Conservation (phyloP, 2,797 vertebrate genomes). For the Aeoliscus strigatus region DNA sequence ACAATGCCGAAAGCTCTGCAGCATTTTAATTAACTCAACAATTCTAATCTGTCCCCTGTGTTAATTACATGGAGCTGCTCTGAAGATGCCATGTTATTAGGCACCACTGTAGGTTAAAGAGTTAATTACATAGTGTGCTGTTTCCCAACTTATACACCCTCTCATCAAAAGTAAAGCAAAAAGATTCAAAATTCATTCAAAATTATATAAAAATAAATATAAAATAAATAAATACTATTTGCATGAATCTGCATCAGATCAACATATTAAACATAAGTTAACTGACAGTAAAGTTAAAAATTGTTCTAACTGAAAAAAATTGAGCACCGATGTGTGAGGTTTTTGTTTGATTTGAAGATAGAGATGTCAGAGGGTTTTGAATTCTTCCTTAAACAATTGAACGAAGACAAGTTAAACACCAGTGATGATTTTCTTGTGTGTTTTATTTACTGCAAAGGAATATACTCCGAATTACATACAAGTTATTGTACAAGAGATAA, state of each 20-base stretch:
- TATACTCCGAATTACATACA: constrained; percentile 20
- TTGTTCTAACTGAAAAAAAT: no score
- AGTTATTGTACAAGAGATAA: constrained; percentile 11
- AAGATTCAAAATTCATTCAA: no score
- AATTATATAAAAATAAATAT: no score
- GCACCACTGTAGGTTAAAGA: constrained; percentile 42
- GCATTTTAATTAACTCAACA: constrained; percentile 62
- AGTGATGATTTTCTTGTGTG: neutral
- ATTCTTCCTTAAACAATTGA: no score
- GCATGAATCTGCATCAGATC: no score
- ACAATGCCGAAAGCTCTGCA: constrained; percentile 17
- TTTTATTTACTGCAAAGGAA: constrained; percentile 31
- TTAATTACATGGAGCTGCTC: constrained; percentile 47
- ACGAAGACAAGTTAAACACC: neutral
- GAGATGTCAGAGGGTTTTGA: no score
- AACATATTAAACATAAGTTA: no score
- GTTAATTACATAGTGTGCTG: constrained; percentile 54
- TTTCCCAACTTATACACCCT: constrained; percentile 30
- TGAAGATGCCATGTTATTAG: constrained; percentile 31
- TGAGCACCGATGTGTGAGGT: no score
- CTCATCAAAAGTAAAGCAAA: constrained; percentile 19
- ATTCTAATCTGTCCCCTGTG: constrained; percentile 46
- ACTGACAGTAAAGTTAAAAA: no score
- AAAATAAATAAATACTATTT: no score
- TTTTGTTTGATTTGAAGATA: no score